Percentiles rank a stretch among this genome's conserved stretches.
phyloP scores from a whole-genome alignment of 2,797 vertebrate genomes.

The Fundulus diaphanus region DNA sequence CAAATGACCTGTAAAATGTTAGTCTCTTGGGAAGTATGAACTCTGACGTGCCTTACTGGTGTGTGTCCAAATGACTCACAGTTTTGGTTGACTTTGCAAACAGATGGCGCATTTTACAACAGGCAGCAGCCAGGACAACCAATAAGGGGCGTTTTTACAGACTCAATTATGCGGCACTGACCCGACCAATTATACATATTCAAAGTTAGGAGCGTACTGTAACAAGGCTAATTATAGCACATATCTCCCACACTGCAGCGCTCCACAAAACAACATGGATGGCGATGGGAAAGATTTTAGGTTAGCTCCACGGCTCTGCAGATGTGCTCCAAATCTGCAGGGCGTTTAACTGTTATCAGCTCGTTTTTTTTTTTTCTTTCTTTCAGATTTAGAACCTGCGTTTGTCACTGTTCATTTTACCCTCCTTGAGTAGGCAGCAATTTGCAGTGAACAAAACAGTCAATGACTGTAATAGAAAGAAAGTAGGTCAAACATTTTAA shows the following conservation, averaged over 20 bases:
- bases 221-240: slow-evolving; percentile 41
- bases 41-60: slow-evolving; percentile 43
- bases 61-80: slow-evolving; percentile 53
- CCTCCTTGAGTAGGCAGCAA: neutral
- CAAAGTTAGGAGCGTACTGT: slow-evolving; percentile 51
- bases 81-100: slow-evolving; percentile 77
- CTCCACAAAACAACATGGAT: slow-evolving; percentile 20
- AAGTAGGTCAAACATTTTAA: neutral
- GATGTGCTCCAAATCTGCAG: neutral
- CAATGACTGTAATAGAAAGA: neutral
- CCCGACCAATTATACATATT: slow-evolving; percentile 68
- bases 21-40: slow-evolving; percentile 50
- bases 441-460: slow-evolving; percentile 6
- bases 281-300: slow-evolving; percentile 9
- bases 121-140: slow-evolving; percentile 66
- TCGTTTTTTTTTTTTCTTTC: slow-evolving; percentile 3
- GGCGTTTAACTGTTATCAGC: neutral
- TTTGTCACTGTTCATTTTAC: neutral
- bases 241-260: slow-evolving; percentile 19
- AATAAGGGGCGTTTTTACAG: slow-evolving; percentile 67
- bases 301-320: neutral
- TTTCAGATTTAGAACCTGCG: slow-evolving; percentile 6
- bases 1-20: neutral
- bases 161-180: slow-evolving; percentile 69
- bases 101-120: slow-evolving; percentile 74